Conservation (phyloP, 35 echinoderm and acorn worm genomes). For the Anneissia japonica region DNA sequence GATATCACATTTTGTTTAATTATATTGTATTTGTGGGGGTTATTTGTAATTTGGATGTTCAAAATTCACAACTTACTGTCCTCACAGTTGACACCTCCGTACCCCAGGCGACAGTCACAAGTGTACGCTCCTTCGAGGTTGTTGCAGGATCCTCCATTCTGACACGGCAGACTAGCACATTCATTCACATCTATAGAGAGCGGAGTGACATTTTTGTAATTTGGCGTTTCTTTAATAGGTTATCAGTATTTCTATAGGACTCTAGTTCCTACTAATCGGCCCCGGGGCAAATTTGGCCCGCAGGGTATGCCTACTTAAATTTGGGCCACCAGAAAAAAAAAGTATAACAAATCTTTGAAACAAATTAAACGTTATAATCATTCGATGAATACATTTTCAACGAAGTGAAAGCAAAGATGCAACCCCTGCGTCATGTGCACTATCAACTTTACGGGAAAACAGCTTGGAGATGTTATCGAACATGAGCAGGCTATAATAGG, state of each 20-base stretch:
- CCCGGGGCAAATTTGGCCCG: background rate
- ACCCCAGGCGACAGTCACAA: constrained; percentile 27
- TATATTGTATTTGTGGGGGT: too few relatives aligned
- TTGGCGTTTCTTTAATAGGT: background rate
- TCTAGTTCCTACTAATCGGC: background rate
- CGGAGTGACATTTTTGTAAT: background rate
- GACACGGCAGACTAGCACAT: constrained; percentile 51
- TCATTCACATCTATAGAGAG: constrained; percentile 42
- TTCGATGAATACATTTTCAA: too few relatives aligned
- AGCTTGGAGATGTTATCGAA: too few relatives aligned
- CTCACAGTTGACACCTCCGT: constrained; percentile 30
- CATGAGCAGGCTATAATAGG: too few relatives aligned
- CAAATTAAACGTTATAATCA: too few relatives aligned
- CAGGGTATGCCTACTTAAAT: background rate
- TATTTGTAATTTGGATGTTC: too few relatives aligned
- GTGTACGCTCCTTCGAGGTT: constrained; percentile 9
- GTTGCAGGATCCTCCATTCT: constrained; percentile 40
- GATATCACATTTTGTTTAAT: too few relatives aligned
- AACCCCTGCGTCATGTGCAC: too few relatives aligned
- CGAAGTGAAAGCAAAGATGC: too few relatives aligned
- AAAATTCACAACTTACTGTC: constrained; percentile 36
- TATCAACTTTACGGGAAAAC: too few relatives aligned
- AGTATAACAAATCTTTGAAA: too few relatives aligned
- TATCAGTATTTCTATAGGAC: background rate
- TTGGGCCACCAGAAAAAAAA: background rate